Percentiles rank a stretch among this genome's conserved stretches.
Conservation (phyloP, 2,888 invertebrate genomes). For the Hypercompe scribonia region DNA sequence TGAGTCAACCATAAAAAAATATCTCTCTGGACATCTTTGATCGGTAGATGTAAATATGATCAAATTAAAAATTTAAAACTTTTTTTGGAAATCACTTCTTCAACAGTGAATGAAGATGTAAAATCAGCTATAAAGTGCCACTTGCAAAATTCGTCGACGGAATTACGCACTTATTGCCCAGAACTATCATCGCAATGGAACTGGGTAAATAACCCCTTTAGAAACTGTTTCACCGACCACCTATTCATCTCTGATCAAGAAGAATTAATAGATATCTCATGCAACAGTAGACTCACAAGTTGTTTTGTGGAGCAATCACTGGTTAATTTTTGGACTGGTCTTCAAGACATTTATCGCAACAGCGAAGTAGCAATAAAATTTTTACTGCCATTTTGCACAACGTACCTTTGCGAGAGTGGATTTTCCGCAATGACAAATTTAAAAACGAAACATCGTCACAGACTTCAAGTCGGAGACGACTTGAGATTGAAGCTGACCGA, state of each 20-base stretch:
- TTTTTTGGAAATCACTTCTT: constrained; percentile 18
- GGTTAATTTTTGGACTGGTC: constrained; percentile 25
- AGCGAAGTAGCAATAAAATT: constrained; percentile 29
- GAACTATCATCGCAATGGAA: constrained; percentile 21
- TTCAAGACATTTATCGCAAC: constrained; percentile 27
- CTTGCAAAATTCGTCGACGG: too few species aligned
- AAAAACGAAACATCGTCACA: constrained; percentile 22
- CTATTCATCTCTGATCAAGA: constrained; percentile 28
- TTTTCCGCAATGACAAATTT: constrained; percentile 21
- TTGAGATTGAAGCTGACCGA: constrained; percentile 21
- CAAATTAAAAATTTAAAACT: constrained; percentile 10
- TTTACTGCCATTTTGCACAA: constrained; percentile 12
- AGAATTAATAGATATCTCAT: constrained; percentile 29
- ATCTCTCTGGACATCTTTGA: constrained; percentile 14
- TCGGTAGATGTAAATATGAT: constrained; percentile 10
- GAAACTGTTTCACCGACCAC: constrained; percentile 27
- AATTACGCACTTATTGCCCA: too few species aligned
- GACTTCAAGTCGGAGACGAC: constrained; percentile 24
- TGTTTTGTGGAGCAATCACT: constrained; percentile 27
- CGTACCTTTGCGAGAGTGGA: constrained; percentile 4
- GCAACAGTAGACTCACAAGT: constrained; percentile 29
- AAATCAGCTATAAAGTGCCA: neutral
- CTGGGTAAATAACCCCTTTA: constrained; percentile 23
- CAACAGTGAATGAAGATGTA: constrained; percentile 6
- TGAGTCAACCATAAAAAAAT: constrained; percentile 11